Base-by-base conservation (phyloP, 2,113 vertebrate genomes). In the Cichladusa arquata region DNA sequence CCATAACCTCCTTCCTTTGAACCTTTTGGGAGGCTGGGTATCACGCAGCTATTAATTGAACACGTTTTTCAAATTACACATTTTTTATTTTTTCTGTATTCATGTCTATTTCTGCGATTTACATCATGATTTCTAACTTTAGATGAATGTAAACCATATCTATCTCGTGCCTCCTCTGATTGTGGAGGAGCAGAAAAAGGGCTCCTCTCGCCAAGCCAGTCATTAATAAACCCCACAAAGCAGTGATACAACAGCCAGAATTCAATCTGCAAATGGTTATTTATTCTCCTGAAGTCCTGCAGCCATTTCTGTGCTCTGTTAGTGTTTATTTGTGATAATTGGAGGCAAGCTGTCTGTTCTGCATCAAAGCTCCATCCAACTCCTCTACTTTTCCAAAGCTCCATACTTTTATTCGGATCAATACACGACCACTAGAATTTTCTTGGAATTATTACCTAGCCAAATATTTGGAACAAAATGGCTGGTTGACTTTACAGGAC, bases 121-220 rank as follows among this genome's bases (percentile, higher is more conserved):
- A 74, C 92, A 86, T 95, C 79, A 90, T 24, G 47, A 33, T 19
- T 94, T 94, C 96, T 96, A 96, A 92, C 82, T 93, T 92, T 78
- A 84, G 92, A 70, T 83, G 65, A 72, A 66, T 70, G 22, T 54
- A 93, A 96, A 86, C 89, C 69, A 58, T 79, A 94, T 92, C 58
- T 54, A 60, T 95, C 69, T 86, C 1, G 1, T 83, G 76, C 54
- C 81, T 91, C 34, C 60, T 86, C 38, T 31, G 56, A 78, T 93
- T 62, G 72, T 4, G 0, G 82, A 88, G 67, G 34, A 88, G 48
- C 47, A 62, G 80, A 95, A 91, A 40, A 77, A 73, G 38, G 76
- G 61, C 74, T 96, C 58, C 82, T 84, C 67, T 78, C 28, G 11
- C 47, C 7, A 10, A 38, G n/a, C 42, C 62, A 83, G 54, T 69